Conservation (phyloP, 1,140 invertebrate genomes). For the Mya arenaria region DNA sequence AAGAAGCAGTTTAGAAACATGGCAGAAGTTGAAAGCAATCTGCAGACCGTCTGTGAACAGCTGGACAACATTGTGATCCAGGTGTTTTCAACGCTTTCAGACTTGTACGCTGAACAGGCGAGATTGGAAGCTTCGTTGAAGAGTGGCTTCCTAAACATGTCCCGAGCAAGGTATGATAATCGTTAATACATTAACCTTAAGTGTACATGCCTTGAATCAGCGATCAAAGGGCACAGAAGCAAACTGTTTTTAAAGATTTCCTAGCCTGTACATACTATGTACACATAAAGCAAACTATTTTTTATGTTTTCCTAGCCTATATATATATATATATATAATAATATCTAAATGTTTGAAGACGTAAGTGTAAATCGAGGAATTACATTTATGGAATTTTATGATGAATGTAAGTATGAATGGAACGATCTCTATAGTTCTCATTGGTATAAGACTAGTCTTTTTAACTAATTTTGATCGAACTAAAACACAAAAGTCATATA, state of each 20-base stretch:
- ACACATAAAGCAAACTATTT: not conserved
- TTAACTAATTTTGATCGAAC: too few relatives aligned
- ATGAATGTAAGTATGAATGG: too few relatives aligned
- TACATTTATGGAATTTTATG: too few relatives aligned
- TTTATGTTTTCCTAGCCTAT: not conserved
- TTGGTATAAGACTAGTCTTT: too few relatives aligned
- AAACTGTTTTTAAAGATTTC: not conserved
- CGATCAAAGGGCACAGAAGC: not conserved
- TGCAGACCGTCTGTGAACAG: slow-evolving; percentile 47
- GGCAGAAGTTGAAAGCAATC: not conserved
- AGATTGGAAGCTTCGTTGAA: slow-evolving; percentile 56
- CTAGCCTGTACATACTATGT: not conserved
- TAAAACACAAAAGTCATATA: too few relatives aligned
- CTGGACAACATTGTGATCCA: slow-evolving; percentile 60
- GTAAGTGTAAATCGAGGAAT: too few relatives aligned
- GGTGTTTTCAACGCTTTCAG: slow-evolving; percentile 60
- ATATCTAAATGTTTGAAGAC: not conserved
- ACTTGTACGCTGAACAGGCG: slow-evolving; percentile 46
- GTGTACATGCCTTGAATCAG: not conserved
- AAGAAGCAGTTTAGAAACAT: not conserved
- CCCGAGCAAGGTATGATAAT: slow-evolving; percentile 62
- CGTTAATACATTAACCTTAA: slow-evolving; percentile 15
- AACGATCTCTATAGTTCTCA: too few relatives aligned
- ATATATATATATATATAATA: not conserved
- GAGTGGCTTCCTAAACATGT: slow-evolving; percentile 61